Evolutionary conservation across 2,797 vertebrate genomes (phyloP), one percentile per base, ranked within the genome.

Genomic region (Agapornis canus): DNA sequence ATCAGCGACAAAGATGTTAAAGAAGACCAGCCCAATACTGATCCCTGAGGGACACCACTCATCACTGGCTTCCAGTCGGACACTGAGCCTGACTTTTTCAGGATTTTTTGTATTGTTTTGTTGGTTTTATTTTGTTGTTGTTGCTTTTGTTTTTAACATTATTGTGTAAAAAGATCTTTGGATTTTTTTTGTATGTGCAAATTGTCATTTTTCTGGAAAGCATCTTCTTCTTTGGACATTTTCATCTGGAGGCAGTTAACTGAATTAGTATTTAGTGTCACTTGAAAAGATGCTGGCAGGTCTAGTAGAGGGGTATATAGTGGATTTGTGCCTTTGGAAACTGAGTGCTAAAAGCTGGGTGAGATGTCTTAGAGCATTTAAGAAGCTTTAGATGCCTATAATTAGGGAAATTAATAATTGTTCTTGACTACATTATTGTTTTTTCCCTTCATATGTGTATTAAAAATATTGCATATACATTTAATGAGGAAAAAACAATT

Each of bases 401-500:
- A 23, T 48, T 45, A 68, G 17, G n/a, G 9, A 80, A 87, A 87
- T 11, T 0, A 64, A 15, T 82, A 12, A 2, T 51, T 86, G 35
- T 63, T 18, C 20, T 78, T 81, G 15, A 32, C 15, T 64, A 42
- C 1, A 13, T 6, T 1, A 2, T 8, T 76, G 0, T 1, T 60
- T 76, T 88, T 82, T 51, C 15, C 2, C 2, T 21, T 63, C 2
- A 8, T 5, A 56, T 5, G 1, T 45, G 2, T 35, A 40, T 43
- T 17, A 17, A 49, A 60, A 80, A 52, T 35, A 76, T 23, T 42
- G 1, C 2, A 14, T 13, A 5, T 5, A 2, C 43, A 26, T 51
- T 69, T 82, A 32, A 2, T 52, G 7, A 31, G 8, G n/a, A 88
- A 75, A 14, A 2, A 14, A 15, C 10, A 39, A 3, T 3, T 5